A percentile compares a stretch with the other conserved stretches of the same genome.
phyloP scores from a whole-genome alignment of 2,888 invertebrate species.

The Stenoptilia bipunctidactyla region DNA sequence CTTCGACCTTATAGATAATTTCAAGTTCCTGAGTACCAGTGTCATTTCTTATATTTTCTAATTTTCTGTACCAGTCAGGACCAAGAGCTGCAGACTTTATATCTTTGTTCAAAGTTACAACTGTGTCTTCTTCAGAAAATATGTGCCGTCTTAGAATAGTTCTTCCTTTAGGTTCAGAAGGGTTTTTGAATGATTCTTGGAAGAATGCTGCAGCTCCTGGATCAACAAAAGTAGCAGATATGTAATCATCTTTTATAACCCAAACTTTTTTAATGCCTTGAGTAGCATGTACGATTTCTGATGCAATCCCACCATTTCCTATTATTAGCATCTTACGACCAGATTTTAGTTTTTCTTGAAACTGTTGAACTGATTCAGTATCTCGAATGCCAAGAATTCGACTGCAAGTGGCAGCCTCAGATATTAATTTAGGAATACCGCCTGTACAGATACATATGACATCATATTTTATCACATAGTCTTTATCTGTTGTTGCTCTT shows the following conservation, averaged over 20 bases:
- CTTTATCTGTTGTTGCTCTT: constrained; percentile 64
- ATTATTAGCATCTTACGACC: constrained; percentile 85
- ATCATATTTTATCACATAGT: constrained; percentile 75
- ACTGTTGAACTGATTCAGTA: constrained; percentile 89
- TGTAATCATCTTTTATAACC: constrained; percentile 93
- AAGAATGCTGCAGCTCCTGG: constrained; percentile 96
- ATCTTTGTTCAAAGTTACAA: constrained; percentile 42
- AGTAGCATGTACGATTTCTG: constrained; percentile 93
- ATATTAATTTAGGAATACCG: constrained; percentile 85
- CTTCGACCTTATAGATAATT: constrained; percentile 74
- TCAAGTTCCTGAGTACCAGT: constrained; percentile 58
- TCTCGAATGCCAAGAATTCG: constrained; percentile 92
- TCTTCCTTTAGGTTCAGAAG: constrained; percentile 19
- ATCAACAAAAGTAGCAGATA: constrained; percentile 95
- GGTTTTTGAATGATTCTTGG: constrained; percentile 53
- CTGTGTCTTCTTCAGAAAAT: constrained; percentile 71
- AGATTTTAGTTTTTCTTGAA: constrained; percentile 77
- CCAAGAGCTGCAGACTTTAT: constrained; percentile 91
- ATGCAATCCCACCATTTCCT: constrained; percentile 99
- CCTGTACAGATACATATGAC: constrained; percentile 94
- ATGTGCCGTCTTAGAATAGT: constrained; percentile 74
- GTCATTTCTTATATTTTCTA: constrained; percentile 70
- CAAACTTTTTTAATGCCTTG: constrained; percentile 88
- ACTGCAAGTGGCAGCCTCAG: constrained; percentile 65
- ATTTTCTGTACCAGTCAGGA: constrained; percentile 92